These are phyloP conservation scores for Pollenia labialis DNA, from an alignment of 2,888 invertebrate genomes.

Conservation along the genomic window DNA sequence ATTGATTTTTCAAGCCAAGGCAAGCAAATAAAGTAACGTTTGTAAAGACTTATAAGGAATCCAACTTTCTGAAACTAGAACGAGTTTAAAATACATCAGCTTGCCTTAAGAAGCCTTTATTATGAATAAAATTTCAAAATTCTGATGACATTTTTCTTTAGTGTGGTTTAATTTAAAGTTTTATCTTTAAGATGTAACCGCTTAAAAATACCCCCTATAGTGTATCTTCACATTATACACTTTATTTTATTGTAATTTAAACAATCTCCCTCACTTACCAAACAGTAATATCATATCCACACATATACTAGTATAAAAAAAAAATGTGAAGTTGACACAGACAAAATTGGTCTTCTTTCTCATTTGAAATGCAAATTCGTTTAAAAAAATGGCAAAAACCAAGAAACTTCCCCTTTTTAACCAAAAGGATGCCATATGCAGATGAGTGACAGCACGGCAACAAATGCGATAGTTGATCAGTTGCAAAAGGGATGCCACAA, in stretches of 20 bases:
- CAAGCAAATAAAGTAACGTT: no score
- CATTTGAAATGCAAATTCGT: conserved; percentile 68
- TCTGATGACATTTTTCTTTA: no score
- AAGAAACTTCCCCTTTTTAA: neutral
- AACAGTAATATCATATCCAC: neutral
- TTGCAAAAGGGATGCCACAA: neutral
- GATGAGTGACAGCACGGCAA: conserved; percentile 27
- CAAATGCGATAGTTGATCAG: conserved; percentile 39
- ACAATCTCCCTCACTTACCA: conserved; percentile 19
- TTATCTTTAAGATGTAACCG: no score
- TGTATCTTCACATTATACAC: neutral
- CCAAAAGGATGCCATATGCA: conserved; percentile 15
- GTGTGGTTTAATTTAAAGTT: no score
- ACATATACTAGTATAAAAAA: neutral
- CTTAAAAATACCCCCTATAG: neutral
- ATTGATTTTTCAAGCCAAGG: no score
- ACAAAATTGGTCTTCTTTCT: conserved; percentile 50
- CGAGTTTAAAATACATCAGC: no score
- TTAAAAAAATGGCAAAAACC: conserved; percentile 36
- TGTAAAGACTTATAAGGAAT: no score
- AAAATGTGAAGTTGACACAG: conserved; percentile 1
- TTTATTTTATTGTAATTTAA: neutral
- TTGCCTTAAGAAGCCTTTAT: no score
- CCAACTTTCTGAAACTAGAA: no score
- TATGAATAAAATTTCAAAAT: no score